Base-by-base conservation (phyloP, 1,140 invertebrate genomes). In the Maconellicoccus hirsutus region DNA sequence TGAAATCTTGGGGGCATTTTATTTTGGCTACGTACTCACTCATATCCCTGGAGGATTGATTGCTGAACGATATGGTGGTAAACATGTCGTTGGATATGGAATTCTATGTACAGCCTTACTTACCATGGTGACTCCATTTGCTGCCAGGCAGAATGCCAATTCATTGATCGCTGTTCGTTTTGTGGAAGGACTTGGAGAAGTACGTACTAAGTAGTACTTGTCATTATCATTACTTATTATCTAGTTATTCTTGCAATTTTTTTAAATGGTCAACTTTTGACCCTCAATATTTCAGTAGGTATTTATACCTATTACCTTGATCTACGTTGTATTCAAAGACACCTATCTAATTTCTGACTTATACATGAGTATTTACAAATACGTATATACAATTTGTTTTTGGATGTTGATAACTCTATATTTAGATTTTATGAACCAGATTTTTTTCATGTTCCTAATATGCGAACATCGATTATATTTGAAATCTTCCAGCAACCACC, bases 21-120 rank as follows among this genome's bases (percentile, higher is more conserved):
- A 86, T 76, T 84, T 83, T 76, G 85, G 85, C 0, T 86, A 86
- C 73, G 81, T 86, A 0, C 7, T 85, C 1, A 86, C 85, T 0
- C 86, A 88, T 73, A 79, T 89, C 16, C 83, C 83, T 59, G 84
- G 84, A 12, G 85, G 85, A 21, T 79, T 84, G 71, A 72, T 87
- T 26, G 84, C 86, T 1, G 84, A 86, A 70, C 76, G 74, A 71
- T 83, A 81, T 74, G 84, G 85, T 8, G 80, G 82, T 3, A 83
- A 84, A 71, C 76, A 79, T 22, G 78, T 82, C 23, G 78, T 86
- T 21, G 82, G 83, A 39, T 66, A 81, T 26, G 82, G 83, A 0
- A 80, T 80, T 8, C 82, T 80, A 66, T 70, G 81, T 1, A 81
- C 83, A 7, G 78, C 83, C 4, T 70, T 85, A 22, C 75, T 83